Evolutionary conservation across 2,888 invertebrate genomes (phyloP), one percentile per base, ranked within the genome.

Genomic region (Catocala fraxini): DNA sequence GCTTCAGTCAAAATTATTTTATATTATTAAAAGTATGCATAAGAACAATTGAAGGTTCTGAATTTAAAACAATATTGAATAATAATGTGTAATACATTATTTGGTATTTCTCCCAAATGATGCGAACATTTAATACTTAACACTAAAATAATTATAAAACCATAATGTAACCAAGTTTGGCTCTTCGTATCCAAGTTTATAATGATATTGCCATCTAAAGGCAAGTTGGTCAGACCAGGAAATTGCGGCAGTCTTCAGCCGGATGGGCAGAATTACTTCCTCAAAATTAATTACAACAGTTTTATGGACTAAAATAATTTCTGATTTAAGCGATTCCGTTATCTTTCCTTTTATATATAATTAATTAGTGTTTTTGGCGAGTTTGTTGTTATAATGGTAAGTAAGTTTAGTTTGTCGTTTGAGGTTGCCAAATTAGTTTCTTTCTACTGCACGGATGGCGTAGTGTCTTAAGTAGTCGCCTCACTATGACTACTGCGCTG

Each of bases 271-370:
- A 72, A 69, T 72, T 70, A 70, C 65, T 70, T 70, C 51, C 59
- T 47, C 35, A 39, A 61, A 70, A 73, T 74, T 70, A 74, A 75
- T 74, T 68, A 73, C 59, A 25, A 61, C 62, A 49, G 73, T 65
- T 74, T 70, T 68, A 70, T 63, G 59, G 56, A 72, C 73, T 73
- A 70, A 63, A 73, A 63, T 68, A 54, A 61, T 59, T 46, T 63
- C 51, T 61, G 58, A 65, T 68, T 51, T 59, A 48, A 56, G 48
- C 55, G 5, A 39, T 59, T 71, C 25, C 41, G 35, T 39, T 39
- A 39, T 39, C 35, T 39, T 39, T 25, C 25, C 25, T 25, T 34
- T 64, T 56, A 42, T 34, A 12, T 39, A 35, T 57, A 35, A 45
- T 57, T 33, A 45, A 51, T 51, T 25, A 25, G 25, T 25, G 25